These are phyloP conservation scores for Papilio polyxenes DNA, from an alignment of 1,140 invertebrate species.

Conservation along the genomic window DNA sequence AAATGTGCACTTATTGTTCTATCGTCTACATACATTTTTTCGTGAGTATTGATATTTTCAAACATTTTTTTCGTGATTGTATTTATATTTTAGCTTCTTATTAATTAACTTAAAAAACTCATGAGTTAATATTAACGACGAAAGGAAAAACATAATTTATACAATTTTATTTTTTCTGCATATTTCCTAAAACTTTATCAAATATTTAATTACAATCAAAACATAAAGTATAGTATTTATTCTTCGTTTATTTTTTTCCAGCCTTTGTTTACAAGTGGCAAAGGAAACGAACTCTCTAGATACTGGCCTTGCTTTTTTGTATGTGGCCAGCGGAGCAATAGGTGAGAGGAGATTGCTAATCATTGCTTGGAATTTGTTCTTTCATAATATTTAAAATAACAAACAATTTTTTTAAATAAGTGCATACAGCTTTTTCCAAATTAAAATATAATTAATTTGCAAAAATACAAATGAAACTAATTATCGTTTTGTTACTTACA, in stretches of 20 bases:
- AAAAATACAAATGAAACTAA: neutral
- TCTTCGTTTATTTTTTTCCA: constrained; percentile 56
- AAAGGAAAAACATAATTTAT: neutral
- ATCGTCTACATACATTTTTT: constrained; percentile 67
- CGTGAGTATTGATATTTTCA: constrained; percentile 62
- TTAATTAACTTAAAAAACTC: neutral
- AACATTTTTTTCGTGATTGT: constrained; percentile 40
- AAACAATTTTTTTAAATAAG: neutral
- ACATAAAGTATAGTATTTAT: neutral
- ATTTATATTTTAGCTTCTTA: constrained; percentile 10
- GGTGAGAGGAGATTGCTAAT: constrained; percentile 60
- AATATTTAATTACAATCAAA: neutral
- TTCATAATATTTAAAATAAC: neutral
- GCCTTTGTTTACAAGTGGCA: constrained; percentile 68
- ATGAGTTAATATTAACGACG: neutral
- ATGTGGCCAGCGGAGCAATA: constrained; percentile 70
- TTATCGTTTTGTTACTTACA: no score
- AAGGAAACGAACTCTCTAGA: constrained; percentile 71
- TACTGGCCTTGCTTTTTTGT: constrained; percentile 73
- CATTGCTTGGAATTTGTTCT: neutral
- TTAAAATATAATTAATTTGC: neutral
- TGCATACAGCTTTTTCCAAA: neutral
- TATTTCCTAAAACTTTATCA: neutral
- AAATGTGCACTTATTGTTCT: constrained; percentile 69
- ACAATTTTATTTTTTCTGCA: neutral